A percentile compares a stretch with the other conserved stretches of the same genome.
phyloP scores from a whole-genome alignment of 2,113 vertebrate species.

The Podocnemis expansa region DNA sequence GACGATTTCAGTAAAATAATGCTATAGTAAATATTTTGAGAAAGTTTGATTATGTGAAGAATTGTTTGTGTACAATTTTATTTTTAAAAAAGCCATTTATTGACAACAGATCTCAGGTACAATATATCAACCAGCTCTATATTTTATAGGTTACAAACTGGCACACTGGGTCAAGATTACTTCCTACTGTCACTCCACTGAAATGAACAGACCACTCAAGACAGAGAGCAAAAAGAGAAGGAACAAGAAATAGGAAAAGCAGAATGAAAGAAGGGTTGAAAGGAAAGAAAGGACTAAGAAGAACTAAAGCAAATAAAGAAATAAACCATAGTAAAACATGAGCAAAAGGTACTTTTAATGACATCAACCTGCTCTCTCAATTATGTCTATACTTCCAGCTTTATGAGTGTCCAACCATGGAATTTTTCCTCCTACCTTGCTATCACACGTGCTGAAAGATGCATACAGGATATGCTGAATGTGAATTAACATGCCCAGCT shows the following conservation, averaged over 20 bases:
- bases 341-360: background rate
- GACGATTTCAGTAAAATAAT: background rate
- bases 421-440: background rate
- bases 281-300: background rate
- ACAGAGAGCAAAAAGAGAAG: background rate
- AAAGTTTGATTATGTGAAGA: no score
- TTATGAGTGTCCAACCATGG: background rate
- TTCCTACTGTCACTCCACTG: background rate
- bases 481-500: background rate
- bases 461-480: background rate
- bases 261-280: background rate
- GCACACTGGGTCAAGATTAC: background rate
- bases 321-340: background rate
- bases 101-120: no score
- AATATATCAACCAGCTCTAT: no score
- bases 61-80: no score
- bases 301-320: background rate
- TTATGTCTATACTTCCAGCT: background rate
- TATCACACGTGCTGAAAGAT: background rate
- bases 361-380: background rate
- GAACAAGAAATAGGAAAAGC: background rate
- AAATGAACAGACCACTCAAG: background rate
- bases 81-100: no score
- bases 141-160: background rate
- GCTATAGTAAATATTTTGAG: background rate